Evolutionary conservation across 2,113 vertebrate genomes (phyloP).

Genomic region (Neotoma lepida): DNA sequence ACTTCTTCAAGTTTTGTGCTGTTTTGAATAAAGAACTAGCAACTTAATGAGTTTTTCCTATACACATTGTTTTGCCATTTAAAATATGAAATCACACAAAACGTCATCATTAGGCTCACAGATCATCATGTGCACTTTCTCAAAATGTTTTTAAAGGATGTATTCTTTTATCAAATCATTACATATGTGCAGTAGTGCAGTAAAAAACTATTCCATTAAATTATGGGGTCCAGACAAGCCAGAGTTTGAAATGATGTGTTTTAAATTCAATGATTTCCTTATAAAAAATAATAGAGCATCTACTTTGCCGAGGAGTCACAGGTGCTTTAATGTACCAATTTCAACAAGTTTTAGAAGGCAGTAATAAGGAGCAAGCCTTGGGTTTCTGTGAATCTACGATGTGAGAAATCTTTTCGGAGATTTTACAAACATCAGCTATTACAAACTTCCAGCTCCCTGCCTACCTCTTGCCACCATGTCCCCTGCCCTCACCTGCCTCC

Average conservation of each 20-base stretch:
- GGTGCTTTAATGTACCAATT: constrained; percentile 66
- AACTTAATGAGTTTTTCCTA: constrained; percentile 68
- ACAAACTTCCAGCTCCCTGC: background rate
- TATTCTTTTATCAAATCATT: constrained; percentile 68
- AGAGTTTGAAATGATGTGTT: constrained; percentile 72
- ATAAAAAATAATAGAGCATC: constrained; percentile 67
- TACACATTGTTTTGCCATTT: constrained; percentile 68
- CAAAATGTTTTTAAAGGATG: constrained; percentile 68
- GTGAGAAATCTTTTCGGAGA: background rate
- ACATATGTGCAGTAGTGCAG: constrained; percentile 63
- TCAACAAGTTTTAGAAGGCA: constrained; percentile 44
- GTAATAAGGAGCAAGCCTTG: constrained; percentile 11
- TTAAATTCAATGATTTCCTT: constrained; percentile 69
- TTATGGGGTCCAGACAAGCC: too few species aligned
- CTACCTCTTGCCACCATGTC: too few species aligned
- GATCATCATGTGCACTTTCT: constrained; percentile 32
- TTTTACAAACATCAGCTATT: constrained; percentile 21
- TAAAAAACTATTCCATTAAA: too few species aligned
- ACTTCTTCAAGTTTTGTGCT: constrained; percentile 61
- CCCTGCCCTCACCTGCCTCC: too few species aligned
- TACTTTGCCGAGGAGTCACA: constrained; percentile 58
- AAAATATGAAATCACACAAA: constrained; percentile 62
- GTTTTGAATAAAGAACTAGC: constrained; percentile 70
- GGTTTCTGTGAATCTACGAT: constrained; percentile 21
- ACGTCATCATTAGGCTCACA: constrained; percentile 52